A percentile compares a stretch with the other conserved stretches of the same genome.
These are phyloP conservation scores for Zele albiditarsus DNA, from an alignment of 2,888 invertebrate genomes.

Conservation along the genomic window DNA sequence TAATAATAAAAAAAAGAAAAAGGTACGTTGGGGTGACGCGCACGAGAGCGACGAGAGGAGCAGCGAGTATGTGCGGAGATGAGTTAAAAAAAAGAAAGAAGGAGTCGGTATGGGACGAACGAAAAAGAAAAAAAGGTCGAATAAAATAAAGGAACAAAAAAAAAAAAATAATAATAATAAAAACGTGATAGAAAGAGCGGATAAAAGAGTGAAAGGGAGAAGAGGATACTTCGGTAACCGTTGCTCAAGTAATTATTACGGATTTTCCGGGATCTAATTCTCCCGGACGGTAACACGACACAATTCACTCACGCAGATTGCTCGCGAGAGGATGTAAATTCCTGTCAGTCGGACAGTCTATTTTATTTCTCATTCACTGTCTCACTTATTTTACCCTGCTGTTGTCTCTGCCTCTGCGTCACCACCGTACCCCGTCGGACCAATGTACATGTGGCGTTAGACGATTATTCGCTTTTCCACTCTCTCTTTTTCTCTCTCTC, in stretches of 20 bases:
- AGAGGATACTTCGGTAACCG: conserved; percentile 63
- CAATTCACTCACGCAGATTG: conserved; percentile 72
- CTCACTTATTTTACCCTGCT: conserved; percentile 20
- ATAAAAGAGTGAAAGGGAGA: conserved; percentile 39
- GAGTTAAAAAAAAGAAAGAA: conserved; percentile 35
- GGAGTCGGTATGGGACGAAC: conserved; percentile 4
- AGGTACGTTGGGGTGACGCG: conserved; percentile 30
- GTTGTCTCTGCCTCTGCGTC: conserved; percentile 19
- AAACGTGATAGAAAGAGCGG: conserved; percentile 12
- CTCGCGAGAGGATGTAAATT: conserved; percentile 71
- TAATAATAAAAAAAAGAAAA: conserved; percentile 17
- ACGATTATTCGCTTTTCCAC: conserved; percentile 67
- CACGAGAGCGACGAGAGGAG: conserved; percentile 16
- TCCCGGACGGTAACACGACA: conserved; percentile 71
- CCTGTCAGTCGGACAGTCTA: conserved; percentile 70
- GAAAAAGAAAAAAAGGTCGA: conserved; percentile 31
- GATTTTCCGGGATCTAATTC: conserved; percentile 72
- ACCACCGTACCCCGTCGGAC: conserved; percentile 33
- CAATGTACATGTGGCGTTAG: conserved; percentile 57
- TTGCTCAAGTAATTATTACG: conserved; percentile 71
- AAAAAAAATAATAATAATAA: conserved; percentile 29
- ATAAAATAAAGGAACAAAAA: conserved; percentile 42
- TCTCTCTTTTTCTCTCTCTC: conserved; percentile 65
- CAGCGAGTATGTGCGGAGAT: conserved; percentile 5
- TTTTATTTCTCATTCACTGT: conserved; percentile 62